phyloP scores from a whole-genome alignment of 2,888 invertebrate species.

The Agrypnus murinus region DNA sequence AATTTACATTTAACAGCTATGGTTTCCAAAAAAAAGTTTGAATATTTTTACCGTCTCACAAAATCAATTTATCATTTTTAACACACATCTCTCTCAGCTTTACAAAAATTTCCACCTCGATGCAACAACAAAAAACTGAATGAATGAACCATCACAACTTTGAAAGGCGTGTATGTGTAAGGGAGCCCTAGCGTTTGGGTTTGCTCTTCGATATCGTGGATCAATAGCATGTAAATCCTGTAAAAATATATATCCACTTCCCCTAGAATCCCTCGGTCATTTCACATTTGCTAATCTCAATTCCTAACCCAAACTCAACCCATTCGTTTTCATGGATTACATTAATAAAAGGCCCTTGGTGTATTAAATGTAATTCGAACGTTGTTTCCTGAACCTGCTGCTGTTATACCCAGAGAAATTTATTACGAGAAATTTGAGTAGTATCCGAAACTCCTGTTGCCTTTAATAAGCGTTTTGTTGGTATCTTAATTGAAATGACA shows the following conservation, averaged over 20 bases:
- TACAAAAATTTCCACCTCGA: no score
- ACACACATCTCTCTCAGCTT: no score
- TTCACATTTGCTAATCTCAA: conserved; percentile 29
- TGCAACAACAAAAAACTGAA: not conserved
- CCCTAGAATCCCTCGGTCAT: conserved; percentile 21
- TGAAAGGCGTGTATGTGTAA: conserved; percentile 1
- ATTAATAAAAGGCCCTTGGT: conserved; percentile 28
- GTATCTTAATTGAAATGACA: no score
- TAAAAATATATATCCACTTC: conserved; percentile 23
- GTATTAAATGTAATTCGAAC: conserved; percentile 29
- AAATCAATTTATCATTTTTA: no score
- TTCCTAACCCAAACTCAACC: conserved; percentile 23
- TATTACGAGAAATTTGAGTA: conserved; percentile 13
- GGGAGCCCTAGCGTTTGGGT: not conserved
- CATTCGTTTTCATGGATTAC: conserved; percentile 31
- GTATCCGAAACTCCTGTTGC: not conserved
- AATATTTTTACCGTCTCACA: no score
- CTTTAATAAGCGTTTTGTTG: not conserved
- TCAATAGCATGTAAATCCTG: conserved; percentile 30
- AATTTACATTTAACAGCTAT: no score
- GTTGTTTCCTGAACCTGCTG: conserved; percentile 26
- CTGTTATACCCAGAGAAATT: conserved; percentile 5
- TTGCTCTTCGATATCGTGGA: conserved; percentile 14
- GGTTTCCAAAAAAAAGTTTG: no score
- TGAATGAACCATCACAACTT: not conserved